Base-by-base conservation (phyloP, 2,888 invertebrate genomes). In the Escarpia spicata region DNA sequence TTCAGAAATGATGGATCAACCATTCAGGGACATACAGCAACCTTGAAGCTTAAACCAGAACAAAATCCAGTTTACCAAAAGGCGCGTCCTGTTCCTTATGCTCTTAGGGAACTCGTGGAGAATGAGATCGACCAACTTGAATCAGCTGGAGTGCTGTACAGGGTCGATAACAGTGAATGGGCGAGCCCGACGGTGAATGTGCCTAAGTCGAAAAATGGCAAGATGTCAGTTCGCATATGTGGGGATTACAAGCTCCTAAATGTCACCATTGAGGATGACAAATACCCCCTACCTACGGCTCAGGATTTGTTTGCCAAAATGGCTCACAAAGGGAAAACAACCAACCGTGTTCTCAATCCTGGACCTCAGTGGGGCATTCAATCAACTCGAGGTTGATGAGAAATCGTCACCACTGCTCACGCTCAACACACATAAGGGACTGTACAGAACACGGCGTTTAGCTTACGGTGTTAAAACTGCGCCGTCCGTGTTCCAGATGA, bases 181-280 rank as follows among this genome's bases (percentile, higher is more conserved):
- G 45, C 52, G 37, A 91, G 45, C 43, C 52, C 45, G 44, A 19
- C 91, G n/a, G 60, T 60, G 43, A 60, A 75, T 44, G 37, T 31
- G 43, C 37, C 60, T 26, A 75, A 75, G 37, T 15, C 10, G 37
- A 3, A n/a, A 10, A 15, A 15, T 2, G 92, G 26, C 31, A 75
- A 92, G 15, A 19, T 94, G 93, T 91, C 93, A 93, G 93, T 19
- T 10, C 75, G 94, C 93, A 15, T 93, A 93, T 92, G 43, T 92
- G 44, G 75, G 93, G 15, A 92, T 93, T 93, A 75, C 26, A 75
- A 75, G 75, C 75, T 75, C 19, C 26, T 75, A 6, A 75, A 75
- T 26, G 75, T 26, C 75, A 75, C 75, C 75, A 75, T 75, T 75
- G 75, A 75, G 2, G 26, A 1, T 75, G 75, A 75, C 2, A 75